Evolutionary conservation across 1,140 invertebrate species (phyloP), one percentile per base, ranked within the genome.

Genomic region (Trichonephila inaurata): DNA sequence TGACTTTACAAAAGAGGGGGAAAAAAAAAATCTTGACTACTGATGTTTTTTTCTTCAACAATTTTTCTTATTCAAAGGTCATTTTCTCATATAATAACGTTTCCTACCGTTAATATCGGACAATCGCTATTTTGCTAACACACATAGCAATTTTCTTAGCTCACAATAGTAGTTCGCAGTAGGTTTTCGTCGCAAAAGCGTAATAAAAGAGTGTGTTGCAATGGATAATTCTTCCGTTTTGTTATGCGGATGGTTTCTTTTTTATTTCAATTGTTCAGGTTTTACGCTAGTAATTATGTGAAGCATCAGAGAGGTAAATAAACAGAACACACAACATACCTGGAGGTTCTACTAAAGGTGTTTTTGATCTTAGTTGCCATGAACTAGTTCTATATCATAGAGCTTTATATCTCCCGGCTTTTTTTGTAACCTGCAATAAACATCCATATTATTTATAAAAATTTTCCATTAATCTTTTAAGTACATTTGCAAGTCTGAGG

Each of bases 351-450:
- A 85, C 83, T 60, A 33, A 24, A 85, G 83, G n/a, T 61, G 83
- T 61, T 60, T 85, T 61, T 85, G 44, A 33, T 85, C n/a, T 85
- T 85, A 61, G 51, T 28, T 58, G 83, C 83, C 83, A 85, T 85
- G n/a, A 85, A 85, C 83, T 85, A 60, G 83, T 60, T 85, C 83
- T 85, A 61, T 85, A 85, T 24, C 40, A 83, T 83, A 51, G 19
- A 44, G 81, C 40, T 51, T 83, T 21, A 24, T 69, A 24, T 24
- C 72, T 77, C 33, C 72, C 33, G 33, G 72, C 72, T 40, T 77
- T 28, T 40, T 77, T 77, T 77, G 28, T 33, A 40, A 77, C 72
- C 72, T 77, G 72, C 14, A 77, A 77, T 77, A 77, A 77, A 77
- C 14, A 77, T 10, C 28, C 72, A 16, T 33, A 40, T 77, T 77